Evolutionary conservation across 1,140 invertebrate species (phyloP), one percentile per base, ranked within the genome.

Genomic region (Drosophila subpulchrella): DNA sequence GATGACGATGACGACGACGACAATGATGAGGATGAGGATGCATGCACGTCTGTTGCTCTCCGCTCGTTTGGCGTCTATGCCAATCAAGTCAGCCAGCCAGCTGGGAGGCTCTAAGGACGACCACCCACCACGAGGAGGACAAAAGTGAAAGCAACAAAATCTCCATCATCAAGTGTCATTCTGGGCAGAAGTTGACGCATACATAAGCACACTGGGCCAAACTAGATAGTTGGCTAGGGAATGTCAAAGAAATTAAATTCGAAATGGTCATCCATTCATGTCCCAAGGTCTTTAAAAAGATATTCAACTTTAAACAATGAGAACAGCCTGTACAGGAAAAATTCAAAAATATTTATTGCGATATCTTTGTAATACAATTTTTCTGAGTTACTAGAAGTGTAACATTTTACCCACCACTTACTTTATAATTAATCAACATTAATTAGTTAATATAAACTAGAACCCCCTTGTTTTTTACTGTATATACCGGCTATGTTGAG

Each of bases 141-240:
- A 89, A 89, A 89, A 89, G 84, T 89, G 85, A 89, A 89, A 89
- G 85, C 84, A 89, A 84, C 77, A 90, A 89, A 89, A 90, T 89
- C 85, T 89, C 89, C 84, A 89, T 84, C 84, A 90, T 89, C 85
- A 90, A 89, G 85, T 89, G 85, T 84, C 84, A 85, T 89, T 78
- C 85, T 84, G 74, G 84, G 85, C 84, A 78, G 77, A 84, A 89
- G 84, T 83, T 84, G 84, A 65, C 83, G 81, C 65, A 77, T 68
- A 62, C 57, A 57, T 12, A 44, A 27, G 30, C 60, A 55, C 75
- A 79, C 67, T 80, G 56, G 54, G 46, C 24, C 55, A 44, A 60
- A 63, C 27, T 15, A 36, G 6, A 44, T 17, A 36, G 15, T 6
- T 46, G 1, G 2, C 4, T 12, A 13, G 38, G 17, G 17, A 17